Conservation (phyloP, 2,888 invertebrate species). For the Oxycera nigricornis region DNA sequence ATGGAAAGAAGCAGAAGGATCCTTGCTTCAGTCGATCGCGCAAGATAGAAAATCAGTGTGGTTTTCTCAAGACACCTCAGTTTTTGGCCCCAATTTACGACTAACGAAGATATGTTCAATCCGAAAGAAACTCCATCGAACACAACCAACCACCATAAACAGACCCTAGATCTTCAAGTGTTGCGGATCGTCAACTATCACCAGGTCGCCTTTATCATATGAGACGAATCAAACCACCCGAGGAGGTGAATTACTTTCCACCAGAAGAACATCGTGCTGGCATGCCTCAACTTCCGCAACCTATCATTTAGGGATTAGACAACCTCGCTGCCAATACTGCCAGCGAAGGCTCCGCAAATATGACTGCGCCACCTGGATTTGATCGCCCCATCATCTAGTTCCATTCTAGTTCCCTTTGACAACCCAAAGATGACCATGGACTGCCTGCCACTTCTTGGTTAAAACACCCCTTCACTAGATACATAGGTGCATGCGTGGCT, state of each 20-base stretch:
- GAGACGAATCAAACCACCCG: constrained; percentile 18
- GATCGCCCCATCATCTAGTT: neutral
- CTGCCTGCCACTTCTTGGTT: neutral
- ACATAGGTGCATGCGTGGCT: neutral
- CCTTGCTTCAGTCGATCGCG: no score
- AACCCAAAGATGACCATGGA: neutral
- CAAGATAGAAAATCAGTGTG: no score
- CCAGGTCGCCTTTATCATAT: neutral
- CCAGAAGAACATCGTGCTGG: neutral
- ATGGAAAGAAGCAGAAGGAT: no score
- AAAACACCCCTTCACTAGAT: neutral
- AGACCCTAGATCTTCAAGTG: neutral
- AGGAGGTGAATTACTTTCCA: constrained; percentile 36
- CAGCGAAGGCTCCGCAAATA: neutral
- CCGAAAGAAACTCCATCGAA: no score
- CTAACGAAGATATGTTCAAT: no score
- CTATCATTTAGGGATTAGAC: constrained; percentile 19
- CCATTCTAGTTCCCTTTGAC: neutral
- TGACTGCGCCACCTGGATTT: neutral
- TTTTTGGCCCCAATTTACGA: no score
- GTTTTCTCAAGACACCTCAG: no score
- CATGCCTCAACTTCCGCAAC: constrained; percentile 5
- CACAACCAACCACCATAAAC: neutral
- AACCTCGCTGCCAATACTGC: neutral
- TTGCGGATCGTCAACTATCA: neutral